phyloP scores from a whole-genome alignment of 2,797 vertebrate genomes.

The Chaetophractus vellerosus region DNA sequence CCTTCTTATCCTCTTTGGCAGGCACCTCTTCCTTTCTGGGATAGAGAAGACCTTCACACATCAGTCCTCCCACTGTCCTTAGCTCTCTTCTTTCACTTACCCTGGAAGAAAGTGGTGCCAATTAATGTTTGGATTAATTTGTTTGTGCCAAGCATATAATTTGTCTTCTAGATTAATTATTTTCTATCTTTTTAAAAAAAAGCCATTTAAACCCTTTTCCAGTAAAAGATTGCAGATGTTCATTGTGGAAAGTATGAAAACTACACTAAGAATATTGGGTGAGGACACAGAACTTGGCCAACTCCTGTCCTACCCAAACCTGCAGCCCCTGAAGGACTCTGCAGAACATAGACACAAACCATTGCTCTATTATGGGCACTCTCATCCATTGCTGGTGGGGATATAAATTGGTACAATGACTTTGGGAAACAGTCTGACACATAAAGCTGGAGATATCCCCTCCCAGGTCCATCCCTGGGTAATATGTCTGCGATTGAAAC shows the following conservation, averaged over 20 bases:
- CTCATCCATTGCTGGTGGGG: not conserved
- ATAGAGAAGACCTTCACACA: not conserved
- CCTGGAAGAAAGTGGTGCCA: not conserved
- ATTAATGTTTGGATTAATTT: not conserved
- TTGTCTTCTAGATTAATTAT: not conserved
- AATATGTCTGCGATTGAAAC: not conserved
- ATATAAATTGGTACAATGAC: not conserved
- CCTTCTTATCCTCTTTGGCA: not conserved
- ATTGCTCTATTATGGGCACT: not conserved
- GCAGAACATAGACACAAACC: not conserved
- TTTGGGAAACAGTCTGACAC: not conserved
- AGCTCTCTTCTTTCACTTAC: not conserved
- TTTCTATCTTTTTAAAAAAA: not conserved
- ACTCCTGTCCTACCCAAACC: not conserved
- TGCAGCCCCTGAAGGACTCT: not conserved
- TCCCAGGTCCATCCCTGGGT: not conserved
- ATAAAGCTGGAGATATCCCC: not conserved
- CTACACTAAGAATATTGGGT: not conserved
- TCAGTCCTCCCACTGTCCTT: not conserved
- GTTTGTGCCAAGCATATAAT: not conserved
- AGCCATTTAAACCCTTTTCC: not conserved
- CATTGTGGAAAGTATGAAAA: not conserved
- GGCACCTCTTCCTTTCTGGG: not conserved
- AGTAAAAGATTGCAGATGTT: not conserved
- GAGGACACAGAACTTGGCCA: not conserved